Conservation (phyloP, 2,888 invertebrate genomes). For the Thumatha senex region DNA sequence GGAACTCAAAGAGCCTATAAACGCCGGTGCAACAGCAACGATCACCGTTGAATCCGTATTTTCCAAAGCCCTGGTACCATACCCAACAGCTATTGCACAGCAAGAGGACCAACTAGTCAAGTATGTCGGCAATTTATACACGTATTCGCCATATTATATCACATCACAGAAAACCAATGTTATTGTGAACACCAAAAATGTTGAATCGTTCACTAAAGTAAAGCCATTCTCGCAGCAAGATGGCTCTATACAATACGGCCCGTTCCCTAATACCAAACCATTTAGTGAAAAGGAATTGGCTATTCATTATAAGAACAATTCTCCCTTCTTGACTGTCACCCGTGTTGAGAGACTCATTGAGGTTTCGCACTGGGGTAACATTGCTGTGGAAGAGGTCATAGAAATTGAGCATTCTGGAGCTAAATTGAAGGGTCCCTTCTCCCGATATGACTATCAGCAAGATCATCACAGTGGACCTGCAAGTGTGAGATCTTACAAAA, state of each 20-base stretch:
- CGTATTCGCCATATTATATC: slow-evolving; percentile 92
- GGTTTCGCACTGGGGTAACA: slow-evolving; percentile 99
- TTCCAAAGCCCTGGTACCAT: slow-evolving; percentile 90
- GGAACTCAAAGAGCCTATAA: slow-evolving; percentile 84
- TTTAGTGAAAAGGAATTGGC: slow-evolving; percentile 85
- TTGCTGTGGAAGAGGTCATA: slow-evolving; percentile 97
- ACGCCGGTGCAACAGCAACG: slow-evolving; percentile 81
- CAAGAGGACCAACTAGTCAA: slow-evolving; percentile 96
- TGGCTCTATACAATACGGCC: slow-evolving; percentile 93
- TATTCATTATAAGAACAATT: slow-evolving; percentile 97
- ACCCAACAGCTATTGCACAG: slow-evolving; percentile 95
- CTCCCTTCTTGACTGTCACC: slow-evolving; percentile 97
- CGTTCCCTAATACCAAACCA: slow-evolving; percentile 89
- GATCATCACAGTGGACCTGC: slow-evolving; percentile 94
- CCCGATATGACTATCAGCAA: slow-evolving; percentile 98
- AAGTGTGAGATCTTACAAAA: slow-evolving; percentile 96
- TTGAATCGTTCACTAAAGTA: slow-evolving; percentile 92
- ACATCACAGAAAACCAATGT: slow-evolving; percentile 92
- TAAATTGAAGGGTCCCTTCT: slow-evolving; percentile 95
- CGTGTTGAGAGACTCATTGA: slow-evolving; percentile 94
- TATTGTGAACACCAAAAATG: slow-evolving; percentile 88
- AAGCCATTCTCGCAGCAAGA: slow-evolving; percentile 92
- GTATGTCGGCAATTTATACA: slow-evolving; percentile 92
- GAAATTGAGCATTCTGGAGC: slow-evolving; percentile 97
- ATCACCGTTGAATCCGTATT: slow-evolving; percentile 89